phyloP scores from a whole-genome alignment of 2,888 invertebrate species.

The Polyommatus iphigenia region DNA sequence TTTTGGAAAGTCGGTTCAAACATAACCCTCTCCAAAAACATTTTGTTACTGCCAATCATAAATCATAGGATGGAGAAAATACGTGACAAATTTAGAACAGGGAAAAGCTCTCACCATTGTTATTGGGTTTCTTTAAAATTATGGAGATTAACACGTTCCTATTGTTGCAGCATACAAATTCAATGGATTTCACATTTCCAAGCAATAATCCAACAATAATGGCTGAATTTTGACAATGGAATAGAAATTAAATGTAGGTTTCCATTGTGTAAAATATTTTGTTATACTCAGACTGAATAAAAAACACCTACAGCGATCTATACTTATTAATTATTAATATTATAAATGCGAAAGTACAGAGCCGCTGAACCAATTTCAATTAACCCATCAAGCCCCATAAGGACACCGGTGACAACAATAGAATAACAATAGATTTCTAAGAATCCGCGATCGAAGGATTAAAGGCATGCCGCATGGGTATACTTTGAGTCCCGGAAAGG shows the following conservation, averaged over 20 bases:
- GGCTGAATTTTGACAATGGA: slow-evolving; percentile 24
- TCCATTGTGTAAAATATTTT: background rate
- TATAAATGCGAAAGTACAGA: too few relatives aligned
- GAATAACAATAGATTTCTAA: too few relatives aligned
- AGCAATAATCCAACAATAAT: slow-evolving; percentile 7
- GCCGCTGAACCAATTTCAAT: too few relatives aligned
- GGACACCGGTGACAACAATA: too few relatives aligned
- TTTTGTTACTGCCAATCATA: slow-evolving; percentile 3
- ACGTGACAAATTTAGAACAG: slow-evolving; percentile 15
- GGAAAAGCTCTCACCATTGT: slow-evolving; percentile 22
- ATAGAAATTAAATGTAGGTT: background rate
- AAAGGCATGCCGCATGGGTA: too few relatives aligned
- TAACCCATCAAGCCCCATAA: too few relatives aligned
- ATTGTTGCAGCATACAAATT: slow-evolving; percentile 12
- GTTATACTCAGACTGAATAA: too few relatives aligned
- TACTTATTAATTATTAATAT: too few relatives aligned
- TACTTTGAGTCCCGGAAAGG: too few relatives aligned
- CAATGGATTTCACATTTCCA: background rate
- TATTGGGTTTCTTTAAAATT: slow-evolving; percentile 20
- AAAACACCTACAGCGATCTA: too few relatives aligned
- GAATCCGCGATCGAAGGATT: too few relatives aligned
- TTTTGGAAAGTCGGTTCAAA: too few relatives aligned
- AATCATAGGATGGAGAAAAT: background rate
- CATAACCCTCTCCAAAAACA: background rate
- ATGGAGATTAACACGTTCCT: slow-evolving; percentile 9